Evolutionary conservation across 2,113 vertebrate species (phyloP), one percentile per base, ranked within the genome.

Genomic region (Hyla sarda): DNA sequence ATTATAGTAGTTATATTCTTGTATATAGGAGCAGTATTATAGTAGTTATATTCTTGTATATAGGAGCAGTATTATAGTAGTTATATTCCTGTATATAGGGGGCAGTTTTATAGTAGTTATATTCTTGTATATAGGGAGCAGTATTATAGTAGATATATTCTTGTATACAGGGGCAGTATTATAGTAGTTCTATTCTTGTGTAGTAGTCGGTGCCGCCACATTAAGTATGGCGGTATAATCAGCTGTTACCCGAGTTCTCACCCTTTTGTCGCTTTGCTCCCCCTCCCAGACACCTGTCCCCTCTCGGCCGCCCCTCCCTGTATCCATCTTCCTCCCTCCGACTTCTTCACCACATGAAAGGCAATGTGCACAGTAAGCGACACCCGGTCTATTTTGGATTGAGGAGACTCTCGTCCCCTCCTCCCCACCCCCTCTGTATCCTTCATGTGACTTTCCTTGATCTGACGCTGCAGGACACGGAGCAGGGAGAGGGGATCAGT

Each of bases 371-470:
- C 37, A 82, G 91, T 93, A 95, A 95, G 92, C 94, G 95, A 96
- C 95, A 95, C 89, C 91, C 87, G 84, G 87, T 95, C 96, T 98
- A 98, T 98, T 98, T 97, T 97, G 90, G 95, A 96, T 93, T 89
- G 21, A 7, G 76, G 58, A 32, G 77, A 81, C 67, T 45, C 77
- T 19, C 30, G 65, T n/a, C 67, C 72, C 77, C 50, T 77, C 54
- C 32, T 60, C 25, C 62, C 45, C 48, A 1, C 52, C 8, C 25
- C 23, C 30, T 13, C 78, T 47, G 54, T 91, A 91, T 90, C 90
- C 82, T 88, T 90, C 90, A 88, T 89, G 87, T 90, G 91, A 91
- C 91, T 92, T 89, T 81, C 90, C 87, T 87, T 88, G 88, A 81
- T 97, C 97, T 97, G 90, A 95, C 95, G 89, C 88, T 50, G 91